A percentile compares a stretch with the other conserved stretches of the same genome.
Conservation (phyloP, 2,113 vertebrate genomes). For the Ellobius talpinus region DNA sequence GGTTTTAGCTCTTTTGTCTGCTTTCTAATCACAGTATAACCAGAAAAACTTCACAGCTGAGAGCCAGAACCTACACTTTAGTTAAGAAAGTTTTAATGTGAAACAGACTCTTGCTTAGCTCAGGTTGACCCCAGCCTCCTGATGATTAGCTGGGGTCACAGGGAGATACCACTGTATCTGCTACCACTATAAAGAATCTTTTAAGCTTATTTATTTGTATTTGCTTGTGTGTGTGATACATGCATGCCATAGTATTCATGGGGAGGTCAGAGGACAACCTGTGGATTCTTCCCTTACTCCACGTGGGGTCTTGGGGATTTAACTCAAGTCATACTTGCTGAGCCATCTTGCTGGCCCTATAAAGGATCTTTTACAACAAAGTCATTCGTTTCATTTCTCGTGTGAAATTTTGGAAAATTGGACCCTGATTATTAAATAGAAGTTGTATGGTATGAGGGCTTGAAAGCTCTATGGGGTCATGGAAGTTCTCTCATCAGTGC, state of each 20-base stretch:
- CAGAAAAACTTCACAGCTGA: neutral
- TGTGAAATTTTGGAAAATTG: conserved; percentile 34
- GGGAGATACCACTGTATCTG: neutral
- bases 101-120: neutral
- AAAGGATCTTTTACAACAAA: conserved; percentile 19
- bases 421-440: neutral
- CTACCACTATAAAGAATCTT: neutral
- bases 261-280: neutral
- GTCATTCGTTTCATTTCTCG: conserved; percentile 2
- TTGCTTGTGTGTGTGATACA: neutral
- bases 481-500: neutral
- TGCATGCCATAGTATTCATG: neutral
- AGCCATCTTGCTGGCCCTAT: neutral
- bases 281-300: neutral
- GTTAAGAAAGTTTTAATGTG: neutral
- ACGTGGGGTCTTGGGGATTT: neutral
- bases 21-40: neutral
- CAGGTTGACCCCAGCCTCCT: neutral
- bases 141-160: neutral
- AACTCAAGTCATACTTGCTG: neutral
- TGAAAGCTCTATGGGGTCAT: neutral
- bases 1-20: neutral
- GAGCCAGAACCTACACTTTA: neutral
- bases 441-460: neutral
- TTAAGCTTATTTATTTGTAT: neutral